Base-by-base conservation (phyloP, 2,113 vertebrate species). In the Vulpes lagopus region DNA sequence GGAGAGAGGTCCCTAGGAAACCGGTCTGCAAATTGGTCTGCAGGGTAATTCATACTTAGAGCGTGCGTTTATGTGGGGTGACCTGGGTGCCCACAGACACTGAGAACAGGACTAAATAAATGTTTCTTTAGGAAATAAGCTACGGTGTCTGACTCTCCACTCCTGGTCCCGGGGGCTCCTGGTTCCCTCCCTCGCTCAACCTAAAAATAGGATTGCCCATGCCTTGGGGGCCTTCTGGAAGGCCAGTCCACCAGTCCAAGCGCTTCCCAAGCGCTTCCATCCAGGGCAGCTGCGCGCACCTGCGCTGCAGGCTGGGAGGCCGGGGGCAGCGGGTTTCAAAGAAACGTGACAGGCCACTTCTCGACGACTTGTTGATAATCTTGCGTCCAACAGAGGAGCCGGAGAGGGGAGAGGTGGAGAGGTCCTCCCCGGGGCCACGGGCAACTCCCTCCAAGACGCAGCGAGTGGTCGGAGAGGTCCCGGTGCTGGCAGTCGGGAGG, bases 351-450 rank as follows among this genome's bases (percentile, higher is more conserved):
- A 0, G 17, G 38, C 38, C 65, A 11, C 17, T 81, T 78, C 22
- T 38, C 1, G 4, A 87, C 12, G 79, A 97, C 97, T 98, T 98
- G 97, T 97, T 96, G 96, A 92, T 76, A 86, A 83, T 30, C 35
- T 71, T 15, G 60, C 53, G 27, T 65, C 82, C 30, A 14, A 71
- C 67, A 59, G 69, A 76, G 59, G 93, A 88, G 74, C 76, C 43
- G 49, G 80, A 11, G 76, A 30, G 3, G 57, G 64, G 1, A 11
- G 57, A 62, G 55, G 17, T 5, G 22, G 30, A 30, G 35, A 27
- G 71, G 14, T 19, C 83, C 57, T 83, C 35, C 59, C 43, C 17
- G 19, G n/a, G 57, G 35, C 57, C 20, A 10, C 11, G 4, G 23
- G 23, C 62, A 38, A 14, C 83, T 87, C 79, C 51, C n/a, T 38